phyloP scores from a whole-genome alignment of 2,888 invertebrate genomes.

The Xanthorhoe designata region DNA sequence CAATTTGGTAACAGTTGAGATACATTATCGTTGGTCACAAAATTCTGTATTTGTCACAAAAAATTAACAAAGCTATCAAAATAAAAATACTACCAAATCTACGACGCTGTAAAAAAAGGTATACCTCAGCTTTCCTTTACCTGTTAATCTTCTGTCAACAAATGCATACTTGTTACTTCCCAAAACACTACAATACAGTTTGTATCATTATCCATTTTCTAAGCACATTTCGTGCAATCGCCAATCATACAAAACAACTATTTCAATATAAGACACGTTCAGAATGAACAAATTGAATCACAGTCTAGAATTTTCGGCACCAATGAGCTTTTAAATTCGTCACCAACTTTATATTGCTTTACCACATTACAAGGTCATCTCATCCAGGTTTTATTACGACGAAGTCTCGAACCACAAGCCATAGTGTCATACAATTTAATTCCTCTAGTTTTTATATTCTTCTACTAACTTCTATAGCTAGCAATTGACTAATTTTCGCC shows the following conservation, averaged over 20 bases:
- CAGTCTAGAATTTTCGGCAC: constrained; percentile 85
- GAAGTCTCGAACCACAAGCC: constrained; percentile 70
- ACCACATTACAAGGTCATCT: constrained; percentile 61
- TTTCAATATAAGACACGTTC: constrained; percentile 86
- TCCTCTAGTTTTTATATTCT: constrained; percentile 65
- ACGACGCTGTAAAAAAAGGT: constrained; percentile 63
- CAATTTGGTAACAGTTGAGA: constrained; percentile 40
- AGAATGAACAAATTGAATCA: constrained; percentile 84
- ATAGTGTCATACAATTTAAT: constrained; percentile 69
- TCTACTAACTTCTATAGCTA: constrained; percentile 80
- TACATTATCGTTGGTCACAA: constrained; percentile 33
- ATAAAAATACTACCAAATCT: constrained; percentile 64
- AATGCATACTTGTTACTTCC: constrained; percentile 69
- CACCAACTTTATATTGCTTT: constrained; percentile 68
- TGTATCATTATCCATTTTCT: constrained; percentile 55
- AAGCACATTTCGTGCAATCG: constrained; percentile 69
- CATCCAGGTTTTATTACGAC: constrained; percentile 63
- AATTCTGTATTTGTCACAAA: constrained; percentile 59
- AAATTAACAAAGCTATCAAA: constrained; percentile 76
- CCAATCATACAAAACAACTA: constrained; percentile 84
- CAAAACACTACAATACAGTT: constrained; percentile 59
- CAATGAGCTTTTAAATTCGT: constrained; percentile 84
- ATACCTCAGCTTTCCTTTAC: constrained; percentile 55
- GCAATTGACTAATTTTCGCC: constrained; percentile 83
- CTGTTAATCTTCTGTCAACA: constrained; percentile 59